Evolutionary conservation across 92 coral and sea anemone genomes (phyloP).

Genomic region (Palythoa grandis): DNA sequence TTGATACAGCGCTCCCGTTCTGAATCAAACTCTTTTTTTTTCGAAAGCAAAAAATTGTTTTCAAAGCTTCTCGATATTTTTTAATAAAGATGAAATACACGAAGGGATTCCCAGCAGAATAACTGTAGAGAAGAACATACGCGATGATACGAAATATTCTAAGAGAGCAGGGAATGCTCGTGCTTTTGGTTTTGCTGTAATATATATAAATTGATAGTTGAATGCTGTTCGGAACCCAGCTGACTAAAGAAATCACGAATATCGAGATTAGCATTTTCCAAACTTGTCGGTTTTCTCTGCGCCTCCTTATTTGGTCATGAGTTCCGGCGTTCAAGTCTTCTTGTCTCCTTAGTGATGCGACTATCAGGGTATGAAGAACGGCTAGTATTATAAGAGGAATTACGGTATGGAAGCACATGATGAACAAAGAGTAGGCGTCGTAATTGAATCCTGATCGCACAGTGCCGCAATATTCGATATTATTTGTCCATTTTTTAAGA

Average conservation of each 20-base stretch:
- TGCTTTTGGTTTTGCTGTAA: neutral
- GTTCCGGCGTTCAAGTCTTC: constrained; percentile 14
- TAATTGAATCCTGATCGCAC: neutral
- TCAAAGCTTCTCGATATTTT: constrained; percentile 30
- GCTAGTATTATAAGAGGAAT: neutral
- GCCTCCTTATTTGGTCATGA: neutral
- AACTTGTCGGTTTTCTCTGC: constrained; percentile 23
- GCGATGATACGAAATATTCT: constrained; percentile 9
- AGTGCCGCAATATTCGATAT: neutral
- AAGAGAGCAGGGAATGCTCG: neutral
- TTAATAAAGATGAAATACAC: constrained; percentile 21
- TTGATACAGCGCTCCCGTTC: neutral
- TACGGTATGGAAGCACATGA: neutral
- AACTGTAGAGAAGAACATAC: neutral
- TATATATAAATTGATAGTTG: neutral
- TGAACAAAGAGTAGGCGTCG: neutral
- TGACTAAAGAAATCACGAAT: neutral
- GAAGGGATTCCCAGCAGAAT: constrained; percentile 22
- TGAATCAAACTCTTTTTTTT: neutral
- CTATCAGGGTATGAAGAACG: neutral
- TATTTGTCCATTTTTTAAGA: neutral
- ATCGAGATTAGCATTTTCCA: constrained; percentile 34
- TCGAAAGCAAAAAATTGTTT: neutral
- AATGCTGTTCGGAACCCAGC: constrained; percentile 9
- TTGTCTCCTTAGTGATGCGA: neutral